Percentiles rank a stretch among this genome's conserved stretches.
Evolutionary conservation across 2,113 vertebrate genomes (phyloP).

Genomic region (Eurystomus gularis): DNA sequence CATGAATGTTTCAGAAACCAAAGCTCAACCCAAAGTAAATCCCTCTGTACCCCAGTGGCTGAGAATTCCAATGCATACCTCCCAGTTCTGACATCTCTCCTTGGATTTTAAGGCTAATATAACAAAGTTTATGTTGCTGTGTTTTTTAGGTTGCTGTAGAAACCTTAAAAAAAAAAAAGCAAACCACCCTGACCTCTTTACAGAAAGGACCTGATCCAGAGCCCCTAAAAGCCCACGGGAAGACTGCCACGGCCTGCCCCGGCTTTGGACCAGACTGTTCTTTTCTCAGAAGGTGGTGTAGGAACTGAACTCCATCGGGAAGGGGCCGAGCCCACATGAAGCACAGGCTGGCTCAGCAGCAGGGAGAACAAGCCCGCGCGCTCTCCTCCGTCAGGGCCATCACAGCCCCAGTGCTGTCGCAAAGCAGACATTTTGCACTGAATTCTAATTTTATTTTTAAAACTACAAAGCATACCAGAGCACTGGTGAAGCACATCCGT

Average conservation of each 20-base stretch:
- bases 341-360: accelerated
- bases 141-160: not conserved
- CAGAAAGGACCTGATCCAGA: not conserved
- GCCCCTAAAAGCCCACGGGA: not conserved
- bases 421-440: not conserved
- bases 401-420: not conserved
- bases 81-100: not conserved
- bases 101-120: not conserved
- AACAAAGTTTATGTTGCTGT: not conserved
- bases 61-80: not conserved
- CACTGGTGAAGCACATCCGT: conserved; percentile 23
- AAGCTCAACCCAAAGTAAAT: not conserved
- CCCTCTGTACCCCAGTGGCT: not conserved
- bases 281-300: not conserved
- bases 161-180: not conserved
- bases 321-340: not conserved
- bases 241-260: not conserved
- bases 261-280: not conserved
- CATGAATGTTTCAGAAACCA: accelerated
- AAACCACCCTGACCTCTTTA: not conserved
- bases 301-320: not conserved
- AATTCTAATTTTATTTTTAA: not conserved
- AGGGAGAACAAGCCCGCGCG: not conserved
- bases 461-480: conserved; percentile 37
- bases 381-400: not conserved